Conservation (phyloP, 2,797 vertebrate genomes). For the Sternotherus odoratus region DNA sequence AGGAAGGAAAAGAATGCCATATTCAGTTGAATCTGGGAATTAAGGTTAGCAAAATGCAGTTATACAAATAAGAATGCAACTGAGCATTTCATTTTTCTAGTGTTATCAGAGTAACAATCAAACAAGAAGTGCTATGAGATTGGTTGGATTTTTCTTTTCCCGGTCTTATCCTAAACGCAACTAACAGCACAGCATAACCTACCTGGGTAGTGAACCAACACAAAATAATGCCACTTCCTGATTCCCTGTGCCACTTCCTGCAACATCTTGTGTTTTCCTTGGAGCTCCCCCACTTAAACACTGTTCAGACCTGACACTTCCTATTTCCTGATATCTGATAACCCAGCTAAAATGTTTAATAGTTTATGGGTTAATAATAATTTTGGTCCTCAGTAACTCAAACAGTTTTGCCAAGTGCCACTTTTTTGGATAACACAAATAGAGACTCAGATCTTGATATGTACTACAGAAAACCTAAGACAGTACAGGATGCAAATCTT, state of each 20-base stretch:
- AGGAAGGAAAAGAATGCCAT: not conserved
- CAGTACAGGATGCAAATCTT: not conserved
- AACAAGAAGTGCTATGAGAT: not conserved
- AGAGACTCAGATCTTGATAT: not conserved
- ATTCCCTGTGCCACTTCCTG: not conserved
- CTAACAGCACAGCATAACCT: not conserved
- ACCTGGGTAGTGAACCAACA: not conserved
- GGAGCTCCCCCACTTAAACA: not conserved
- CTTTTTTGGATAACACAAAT: not conserved
- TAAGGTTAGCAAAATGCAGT: not conserved
- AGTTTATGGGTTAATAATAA: not conserved
- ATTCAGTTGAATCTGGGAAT: not conserved
- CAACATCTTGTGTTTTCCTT: not conserved
- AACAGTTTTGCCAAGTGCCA: conserved; percentile 8
- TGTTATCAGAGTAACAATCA: not conserved
- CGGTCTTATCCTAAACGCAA: not conserved
- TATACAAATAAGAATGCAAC: not conserved
- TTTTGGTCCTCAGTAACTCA: not conserved
- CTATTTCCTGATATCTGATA: not conserved
- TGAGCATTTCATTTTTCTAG: not conserved
- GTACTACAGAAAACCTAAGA: not conserved
- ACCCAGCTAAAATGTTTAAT: not conserved
- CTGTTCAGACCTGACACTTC: not conserved
- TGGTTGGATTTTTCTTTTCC: not conserved
- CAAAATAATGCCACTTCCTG: not conserved